Percentiles rank a stretch among this genome's conserved stretches.
These are phyloP conservation scores for Glossosoma conforme DNA, from an alignment of 1,140 invertebrate species.

Conservation along the genomic window DNA sequence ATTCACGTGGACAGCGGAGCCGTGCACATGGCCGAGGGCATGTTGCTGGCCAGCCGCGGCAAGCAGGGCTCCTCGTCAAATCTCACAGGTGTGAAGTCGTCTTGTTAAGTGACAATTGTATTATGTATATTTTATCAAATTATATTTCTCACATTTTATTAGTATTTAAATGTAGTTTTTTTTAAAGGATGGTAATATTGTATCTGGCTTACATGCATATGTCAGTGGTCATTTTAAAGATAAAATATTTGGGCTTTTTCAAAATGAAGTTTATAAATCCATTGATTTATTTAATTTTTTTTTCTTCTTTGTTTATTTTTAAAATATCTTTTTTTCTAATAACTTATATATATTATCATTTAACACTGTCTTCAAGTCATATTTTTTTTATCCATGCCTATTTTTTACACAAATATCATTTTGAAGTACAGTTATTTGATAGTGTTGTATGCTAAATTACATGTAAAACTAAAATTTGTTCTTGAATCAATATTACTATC, in stretches of 20 bases:
- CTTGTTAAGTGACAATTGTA: neutral
- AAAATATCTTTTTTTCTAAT: too few species aligned
- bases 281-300: neutral
- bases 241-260: neutral
- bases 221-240: neutral
- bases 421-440: too few species aligned
- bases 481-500: too few species aligned
- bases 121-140: neutral
- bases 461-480: too few species aligned
- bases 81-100: conserved; percentile 58
- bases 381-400: too few species aligned
- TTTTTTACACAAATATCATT: too few species aligned
- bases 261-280: neutral
- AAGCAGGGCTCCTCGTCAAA: conserved; percentile 79
- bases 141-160: neutral
- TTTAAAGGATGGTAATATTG: conserved; percentile 5
- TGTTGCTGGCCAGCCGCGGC: conserved; percentile 64
- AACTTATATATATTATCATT: too few species aligned
- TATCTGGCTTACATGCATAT: neutral
- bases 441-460: too few species aligned
- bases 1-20: conserved; percentile 79
- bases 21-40: conserved; percentile 68
- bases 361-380: too few species aligned
- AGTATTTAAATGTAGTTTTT: neutral
- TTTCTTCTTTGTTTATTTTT: neutral